Conservation (phyloP, 2,888 invertebrate species). For the Leucophenga maculata region DNA sequence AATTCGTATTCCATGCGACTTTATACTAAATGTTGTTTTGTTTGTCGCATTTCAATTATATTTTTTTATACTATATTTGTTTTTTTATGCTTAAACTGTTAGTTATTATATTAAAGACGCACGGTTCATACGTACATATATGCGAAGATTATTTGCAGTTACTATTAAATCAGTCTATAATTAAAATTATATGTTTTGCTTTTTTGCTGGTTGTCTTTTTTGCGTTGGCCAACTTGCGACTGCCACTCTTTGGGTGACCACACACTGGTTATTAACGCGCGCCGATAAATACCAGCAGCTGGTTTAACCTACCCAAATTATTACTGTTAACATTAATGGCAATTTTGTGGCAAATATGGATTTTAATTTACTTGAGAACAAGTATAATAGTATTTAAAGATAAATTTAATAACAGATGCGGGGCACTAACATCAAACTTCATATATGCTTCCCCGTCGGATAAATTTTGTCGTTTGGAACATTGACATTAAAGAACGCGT, state of each 20-base stretch:
- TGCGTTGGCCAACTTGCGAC: conserved; percentile 10
- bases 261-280: background rate
- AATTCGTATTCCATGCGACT: background rate
- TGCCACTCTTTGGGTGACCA: conserved; percentile 42
- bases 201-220: conserved; percentile 30
- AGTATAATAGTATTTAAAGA: background rate
- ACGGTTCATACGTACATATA: conserved; percentile 10
- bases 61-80: conserved; percentile 29
- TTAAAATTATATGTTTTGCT: conserved; percentile 62
- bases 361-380: background rate
- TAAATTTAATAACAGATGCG: background rate
- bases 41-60: background rate
- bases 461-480: background rate
- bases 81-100: background rate
- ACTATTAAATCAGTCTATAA: conserved; percentile 72
- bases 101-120: background rate
- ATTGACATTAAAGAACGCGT: conserved; percentile 9
- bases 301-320: background rate
- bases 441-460: background rate
- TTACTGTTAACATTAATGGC: conserved; percentile 7
- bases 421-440: background rate
- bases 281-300: no score
- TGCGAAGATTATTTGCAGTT: conserved; percentile 70
- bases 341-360: conserved; percentile 14
- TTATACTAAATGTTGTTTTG: background rate